Evolutionary conservation across 1,140 invertebrate species (phyloP), one percentile per base, ranked within the genome.

Genomic region (Philotrypesis tridentata): DNA sequence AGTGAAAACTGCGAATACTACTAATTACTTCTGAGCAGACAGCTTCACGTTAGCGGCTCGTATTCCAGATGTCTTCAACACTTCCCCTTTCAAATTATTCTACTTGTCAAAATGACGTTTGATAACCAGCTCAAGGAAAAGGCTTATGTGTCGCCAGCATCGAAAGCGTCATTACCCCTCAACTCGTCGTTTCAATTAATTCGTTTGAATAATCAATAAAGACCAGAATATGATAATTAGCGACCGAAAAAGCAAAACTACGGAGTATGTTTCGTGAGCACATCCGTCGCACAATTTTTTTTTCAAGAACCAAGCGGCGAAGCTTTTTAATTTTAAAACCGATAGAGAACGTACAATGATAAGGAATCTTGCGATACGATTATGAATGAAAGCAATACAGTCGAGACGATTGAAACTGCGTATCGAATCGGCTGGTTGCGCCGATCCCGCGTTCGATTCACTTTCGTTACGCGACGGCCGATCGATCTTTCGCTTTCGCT

Each of bases 401-500:
- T 11, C 21, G 37, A 55, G 1, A 11, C 31, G n/a, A 75, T 75
- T 75, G 48, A 74, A 73, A n/a, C 71, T 73, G 71, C 71, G 33
- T 5, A 60, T n/a, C 71, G 43, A 48, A 73, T 55, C 43, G 27
- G 0, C 21, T 5, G 21, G 48, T 55, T 55, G 48, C 48, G 14
- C 40, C 4, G 12, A 14, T 68, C 5, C 21, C 55, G 29, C 29
- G n/a, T 31, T 29, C 43, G 72, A 74, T 74, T 75, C 73, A 75
- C 55, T 75, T 75, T 75, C 73, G 55, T 75, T 63, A 29, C 40
- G 37, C 23, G 33, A 21, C 37, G 8, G 23, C 29, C 73, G 11
- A 75, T 37, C 73, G 55, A 75, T 63, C 60, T 61, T 75, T 75
- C 55, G 55, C 71, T 73, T 60, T 73, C 71, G 71, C 73, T 25